Evolutionary conservation across 2,797 vertebrate species (phyloP).

Genomic region (Nyctalus aviator): DNA sequence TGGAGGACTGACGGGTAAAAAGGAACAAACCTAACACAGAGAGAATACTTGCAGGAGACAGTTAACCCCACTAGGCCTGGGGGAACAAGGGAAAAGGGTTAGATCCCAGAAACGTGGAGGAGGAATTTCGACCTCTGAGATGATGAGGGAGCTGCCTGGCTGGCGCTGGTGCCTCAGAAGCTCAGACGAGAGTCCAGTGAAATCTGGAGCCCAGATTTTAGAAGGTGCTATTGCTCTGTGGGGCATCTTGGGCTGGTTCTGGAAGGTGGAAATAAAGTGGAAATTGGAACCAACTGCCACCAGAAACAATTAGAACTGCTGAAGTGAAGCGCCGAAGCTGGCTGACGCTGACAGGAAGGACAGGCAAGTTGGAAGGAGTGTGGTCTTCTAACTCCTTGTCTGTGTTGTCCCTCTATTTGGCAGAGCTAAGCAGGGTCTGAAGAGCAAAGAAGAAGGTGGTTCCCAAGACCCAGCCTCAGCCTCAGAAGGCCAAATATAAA

Average conservation of each 20-base stretch:
- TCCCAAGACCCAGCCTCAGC: background rate
- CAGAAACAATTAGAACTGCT: background rate
- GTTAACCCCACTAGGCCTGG: background rate
- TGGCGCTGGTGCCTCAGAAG: background rate
- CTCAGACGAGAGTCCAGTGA: background rate
- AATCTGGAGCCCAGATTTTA: background rate
- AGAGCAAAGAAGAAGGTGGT: background rate
- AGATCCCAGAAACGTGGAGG: background rate
- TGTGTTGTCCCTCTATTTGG: background rate
- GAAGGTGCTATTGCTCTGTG: background rate
- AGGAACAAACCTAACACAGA: background rate
- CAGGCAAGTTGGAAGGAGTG: rapidly evolving
- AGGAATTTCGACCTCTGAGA: background rate
- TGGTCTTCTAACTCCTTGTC: background rate
- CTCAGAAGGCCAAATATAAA: background rate
- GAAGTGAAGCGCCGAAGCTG: background rate
- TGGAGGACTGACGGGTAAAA: background rate
- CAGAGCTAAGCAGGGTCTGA: background rate
- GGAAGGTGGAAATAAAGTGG: background rate
- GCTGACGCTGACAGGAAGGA: background rate
- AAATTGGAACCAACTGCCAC: background rate
- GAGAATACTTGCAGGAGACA: background rate
- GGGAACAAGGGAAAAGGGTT: background rate
- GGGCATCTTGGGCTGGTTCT: background rate
- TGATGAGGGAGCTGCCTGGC: background rate